Conservation (phyloP, 2,888 invertebrate species). For the Morpho helenor region DNA sequence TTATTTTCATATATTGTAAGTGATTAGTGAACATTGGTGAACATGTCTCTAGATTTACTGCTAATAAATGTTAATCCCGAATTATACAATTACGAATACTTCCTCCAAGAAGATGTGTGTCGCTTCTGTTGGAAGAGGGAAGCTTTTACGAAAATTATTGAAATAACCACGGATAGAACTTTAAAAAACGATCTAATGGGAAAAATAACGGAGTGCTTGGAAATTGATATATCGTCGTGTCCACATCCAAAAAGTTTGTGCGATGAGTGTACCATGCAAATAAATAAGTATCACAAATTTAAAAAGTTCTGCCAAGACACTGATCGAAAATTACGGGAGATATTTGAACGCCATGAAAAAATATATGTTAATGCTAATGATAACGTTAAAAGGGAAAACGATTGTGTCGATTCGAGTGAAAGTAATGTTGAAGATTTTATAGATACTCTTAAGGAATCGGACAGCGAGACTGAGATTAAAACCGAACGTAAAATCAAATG, state of each 20-base stretch:
- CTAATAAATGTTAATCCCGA: constrained; percentile 31
- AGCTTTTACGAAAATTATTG: constrained; percentile 35
- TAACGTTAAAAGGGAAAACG: constrained; percentile 29
- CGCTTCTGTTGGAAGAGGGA: constrained; percentile 57
- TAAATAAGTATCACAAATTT: constrained; percentile 53
- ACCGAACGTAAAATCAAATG: constrained; percentile 31
- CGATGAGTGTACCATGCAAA: constrained; percentile 41
- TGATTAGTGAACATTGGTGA: background rate
- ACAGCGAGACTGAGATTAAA: constrained; percentile 17
- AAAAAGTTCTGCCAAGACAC: constrained; percentile 50
- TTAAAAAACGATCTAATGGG: constrained; percentile 35
- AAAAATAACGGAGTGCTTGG: constrained; percentile 50
- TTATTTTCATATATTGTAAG: background rate
- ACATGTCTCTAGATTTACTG: constrained; percentile 10
- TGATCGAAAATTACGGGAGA: constrained; percentile 43
- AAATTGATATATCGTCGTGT: constrained; percentile 41
- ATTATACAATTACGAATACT: constrained; percentile 52
- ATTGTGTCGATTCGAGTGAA: constrained; percentile 1
- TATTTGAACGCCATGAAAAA: constrained; percentile 19
- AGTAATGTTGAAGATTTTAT: constrained; percentile 21
- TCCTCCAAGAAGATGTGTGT: constrained; percentile 53
- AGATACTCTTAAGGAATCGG: constrained; percentile 26
- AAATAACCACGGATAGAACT: constrained; percentile 16
- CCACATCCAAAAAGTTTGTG: constrained; percentile 49
- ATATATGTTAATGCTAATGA: background rate